Base-by-base conservation (phyloP, 2,797 vertebrate species). In the Pseudocheirus occidentalis region DNA sequence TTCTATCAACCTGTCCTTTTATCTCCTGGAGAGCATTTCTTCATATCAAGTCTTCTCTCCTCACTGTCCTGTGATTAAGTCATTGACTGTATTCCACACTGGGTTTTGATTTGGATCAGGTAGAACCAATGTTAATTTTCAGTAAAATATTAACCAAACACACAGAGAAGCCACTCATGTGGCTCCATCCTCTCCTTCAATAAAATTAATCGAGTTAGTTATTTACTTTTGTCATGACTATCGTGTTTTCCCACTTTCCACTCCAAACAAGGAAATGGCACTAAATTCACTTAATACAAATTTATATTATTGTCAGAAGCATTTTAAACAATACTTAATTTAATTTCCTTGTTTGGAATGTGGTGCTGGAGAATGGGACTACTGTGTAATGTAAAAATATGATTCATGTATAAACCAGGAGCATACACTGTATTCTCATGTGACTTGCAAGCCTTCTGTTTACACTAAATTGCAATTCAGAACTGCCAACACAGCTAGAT, bases 251-350 rank as follows among this genome's bases (percentile, higher is more conserved):
- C 91, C 95, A 98, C 97, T 98, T 97, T 98, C 98, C 97, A 98
- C 97, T 98, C 98, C 98, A 99, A 99, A 98, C 98, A 99, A 97
- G 98, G 98, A 98, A 99, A 98, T 98, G 98, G 98, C 98, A 98
- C 98, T 99, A 99, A 99, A 98, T 98, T 99, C 98, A 98, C 98
- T 98, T 98, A 98, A 98, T 98, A 98, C 98, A 99, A 99, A 99
- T 98, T 98, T 98, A 98, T 98, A 98, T 98, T 98, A 98, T 98
- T 98, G 98, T 98, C 97, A 92, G 96, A 97, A 94, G 92, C 98
- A 98, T 98, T 98, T 99, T 98, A 99, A 98, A 98, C 98, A 99
- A 98, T 98, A 97, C 98, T 98, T 98, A 98, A 99, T 99, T 98
- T 98, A 99, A 99, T 99, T 99, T 99, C 96, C 96, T 94, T 98